Percentiles rank a stretch among this genome's conserved stretches.
Evolutionary conservation across 1,140 invertebrate genomes (phyloP).

Genomic region (Araneus ventricosus): DNA sequence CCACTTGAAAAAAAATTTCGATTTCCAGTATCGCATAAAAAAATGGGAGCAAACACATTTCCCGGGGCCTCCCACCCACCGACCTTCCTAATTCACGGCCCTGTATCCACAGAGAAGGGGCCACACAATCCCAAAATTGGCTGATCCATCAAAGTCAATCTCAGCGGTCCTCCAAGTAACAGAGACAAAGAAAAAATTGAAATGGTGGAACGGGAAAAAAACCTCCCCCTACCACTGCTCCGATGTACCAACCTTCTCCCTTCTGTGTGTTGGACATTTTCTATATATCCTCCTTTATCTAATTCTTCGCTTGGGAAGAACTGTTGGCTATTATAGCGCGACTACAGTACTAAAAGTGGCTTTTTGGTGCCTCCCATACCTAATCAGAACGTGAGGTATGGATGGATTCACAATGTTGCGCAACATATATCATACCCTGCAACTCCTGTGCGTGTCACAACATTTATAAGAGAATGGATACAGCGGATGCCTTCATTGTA

Average conservation of each 20-base stretch:
- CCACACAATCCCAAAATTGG: constrained; percentile 55
- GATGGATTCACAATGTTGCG: constrained; percentile 66
- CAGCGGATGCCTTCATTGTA: neutral
- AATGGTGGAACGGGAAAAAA: constrained; percentile 42
- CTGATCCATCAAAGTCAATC: constrained; percentile 73
- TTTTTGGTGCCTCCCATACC: constrained; percentile 44
- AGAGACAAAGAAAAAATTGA: neutral
- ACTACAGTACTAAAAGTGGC: constrained; percentile 9
- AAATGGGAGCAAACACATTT: constrained; percentile 52
- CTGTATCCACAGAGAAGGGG: neutral
- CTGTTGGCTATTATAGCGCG: constrained; percentile 25
- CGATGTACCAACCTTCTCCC: constrained; percentile 4
- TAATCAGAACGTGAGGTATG: constrained; percentile 67
- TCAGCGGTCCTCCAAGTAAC: constrained; percentile 49
- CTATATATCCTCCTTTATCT: constrained; percentile 66
- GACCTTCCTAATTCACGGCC: constrained; percentile 14
- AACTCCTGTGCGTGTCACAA: constrained; percentile 48
- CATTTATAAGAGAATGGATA: constrained; percentile 52
- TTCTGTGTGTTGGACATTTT: constrained; percentile 52
- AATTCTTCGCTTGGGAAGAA: constrained; percentile 61
- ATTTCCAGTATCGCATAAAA: constrained; percentile 56
- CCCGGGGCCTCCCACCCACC: neutral
- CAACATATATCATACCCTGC: constrained; percentile 55
- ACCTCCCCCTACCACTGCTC: neutral
- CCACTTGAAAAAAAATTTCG: constrained; percentile 15